These are phyloP conservation scores for Ormyrus labotus DNA, from an alignment of 2,888 invertebrate species.

Conservation along the genomic window DNA sequence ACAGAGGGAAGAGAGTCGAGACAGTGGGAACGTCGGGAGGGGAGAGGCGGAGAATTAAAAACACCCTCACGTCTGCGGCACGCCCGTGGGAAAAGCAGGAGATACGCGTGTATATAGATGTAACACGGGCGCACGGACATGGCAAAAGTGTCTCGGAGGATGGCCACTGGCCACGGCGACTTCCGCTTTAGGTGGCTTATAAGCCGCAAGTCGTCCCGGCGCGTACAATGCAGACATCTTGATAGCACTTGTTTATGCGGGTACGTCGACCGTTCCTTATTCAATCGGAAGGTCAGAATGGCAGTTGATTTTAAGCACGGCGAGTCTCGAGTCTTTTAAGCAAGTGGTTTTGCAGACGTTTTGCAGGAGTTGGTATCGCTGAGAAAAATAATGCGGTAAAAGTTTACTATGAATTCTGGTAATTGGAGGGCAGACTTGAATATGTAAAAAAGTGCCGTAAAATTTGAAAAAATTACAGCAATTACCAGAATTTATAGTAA, in stretches of 20 bases:
- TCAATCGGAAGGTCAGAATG: too few relatives aligned
- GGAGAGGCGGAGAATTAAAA: slow-evolving; percentile 31
- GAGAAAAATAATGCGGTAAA: slow-evolving; percentile 6
- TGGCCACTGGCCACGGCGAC: slow-evolving; percentile 7
- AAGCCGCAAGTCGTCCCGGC: background rate
- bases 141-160: background rate
- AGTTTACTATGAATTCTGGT: too few relatives aligned
- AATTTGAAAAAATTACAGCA: too few relatives aligned
- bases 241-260: too few relatives aligned
- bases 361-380: background rate
- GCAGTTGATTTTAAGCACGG: too few relatives aligned
- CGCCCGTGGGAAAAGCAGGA: slow-evolving; percentile 41
- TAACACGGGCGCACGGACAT: background rate
- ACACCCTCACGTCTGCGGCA: slow-evolving; percentile 35
- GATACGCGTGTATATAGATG: background rate
- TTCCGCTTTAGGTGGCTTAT: slow-evolving; percentile 32
- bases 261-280: too few relatives aligned
- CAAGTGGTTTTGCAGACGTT: background rate
- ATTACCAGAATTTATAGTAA: too few relatives aligned
- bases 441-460: too few relatives aligned
- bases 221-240: too few relatives aligned
- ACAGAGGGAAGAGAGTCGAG: slow-evolving; percentile 2
- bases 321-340: too few relatives aligned
- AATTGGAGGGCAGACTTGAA: too few relatives aligned
- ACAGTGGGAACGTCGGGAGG: background rate